Base-by-base conservation (phyloP, 2,797 vertebrate species). In the Onychomys torridus region DNA sequence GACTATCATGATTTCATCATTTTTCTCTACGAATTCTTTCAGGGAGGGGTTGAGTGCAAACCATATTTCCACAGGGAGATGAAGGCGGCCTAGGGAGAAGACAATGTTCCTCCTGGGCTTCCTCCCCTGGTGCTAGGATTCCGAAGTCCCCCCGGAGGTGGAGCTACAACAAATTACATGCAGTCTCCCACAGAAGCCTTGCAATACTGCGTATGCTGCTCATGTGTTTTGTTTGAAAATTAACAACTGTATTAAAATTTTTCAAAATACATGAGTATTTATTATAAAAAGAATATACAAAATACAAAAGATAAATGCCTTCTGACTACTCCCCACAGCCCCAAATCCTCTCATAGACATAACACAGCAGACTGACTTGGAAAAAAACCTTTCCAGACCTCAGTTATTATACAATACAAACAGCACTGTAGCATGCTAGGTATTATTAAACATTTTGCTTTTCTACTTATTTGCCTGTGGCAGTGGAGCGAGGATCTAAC, bases 1-100 rank as follows among this genome's bases (percentile, higher is more conserved):
- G 90, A 90, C 67, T 67, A 27, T 19, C 81, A 87, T 40, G 94
- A 37, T 89, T 67, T 94, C 86, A 77, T 46, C 52, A 86, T 67
- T 90, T 96, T 90, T 82, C 55, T 67, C 52, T 46, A 91, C 12
- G 61, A 94, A 73, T 85, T 94, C 89, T 95, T 97, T 93, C 85
- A 84, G 84, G 37, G 61, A 86, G 43, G 89, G 75, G 49, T 19
- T 5, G 21, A 81, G 57, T 63, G 21, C 6, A 84, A 91, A 76
- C 37, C 25, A 29, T 21, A 55, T 2, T 88, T 29, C 32, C 0
- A 6, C 14, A 37, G 73, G 52, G n/a, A 75, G 89, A 69, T 29
- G 29, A 75, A 79, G 55, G 57, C 32, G 77, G 57, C 29, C 90
- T 11, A 12, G 37, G n/a, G 6, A 27, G 49, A 86, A 63, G 78